phyloP scores from a whole-genome alignment of 2,113 vertebrate genomes.

The Montifringilla adamsi region DNA sequence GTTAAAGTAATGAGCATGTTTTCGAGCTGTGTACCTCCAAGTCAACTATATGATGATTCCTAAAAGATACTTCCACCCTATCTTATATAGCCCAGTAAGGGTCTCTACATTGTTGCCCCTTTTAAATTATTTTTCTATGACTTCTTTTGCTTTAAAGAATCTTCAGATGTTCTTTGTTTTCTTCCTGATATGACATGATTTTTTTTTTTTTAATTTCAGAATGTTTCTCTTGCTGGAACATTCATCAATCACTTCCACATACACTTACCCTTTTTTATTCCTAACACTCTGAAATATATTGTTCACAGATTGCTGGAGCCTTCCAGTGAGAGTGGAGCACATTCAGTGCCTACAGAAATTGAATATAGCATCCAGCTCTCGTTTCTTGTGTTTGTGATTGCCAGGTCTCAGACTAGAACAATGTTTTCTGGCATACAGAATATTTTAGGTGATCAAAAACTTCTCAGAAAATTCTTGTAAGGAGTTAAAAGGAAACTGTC shows the following conservation, averaged over 20 bases:
- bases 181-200: background rate
- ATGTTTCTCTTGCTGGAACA: background rate
- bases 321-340: background rate
- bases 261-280: background rate
- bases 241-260: background rate
- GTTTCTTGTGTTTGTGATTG: background rate
- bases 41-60: background rate
- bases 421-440: background rate
- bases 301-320: background rate
- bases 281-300: background rate
- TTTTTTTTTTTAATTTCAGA: background rate
- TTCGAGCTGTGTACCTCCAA: background rate
- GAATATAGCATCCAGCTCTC: background rate
- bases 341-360: background rate
- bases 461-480: background rate
- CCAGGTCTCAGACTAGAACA: background rate
- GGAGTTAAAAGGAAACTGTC: background rate
- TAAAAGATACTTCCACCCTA: background rate
- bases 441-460: background rate
- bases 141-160: background rate
- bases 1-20: background rate
- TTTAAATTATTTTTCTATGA: background rate
- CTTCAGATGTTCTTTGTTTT: background rate
- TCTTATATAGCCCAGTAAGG: background rate
- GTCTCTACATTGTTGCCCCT: rapidly evolving